Evolutionary conservation across 1,140 invertebrate genomes (phyloP), one percentile per base, ranked within the genome.

Genomic region (Solenopsis invicta): DNA sequence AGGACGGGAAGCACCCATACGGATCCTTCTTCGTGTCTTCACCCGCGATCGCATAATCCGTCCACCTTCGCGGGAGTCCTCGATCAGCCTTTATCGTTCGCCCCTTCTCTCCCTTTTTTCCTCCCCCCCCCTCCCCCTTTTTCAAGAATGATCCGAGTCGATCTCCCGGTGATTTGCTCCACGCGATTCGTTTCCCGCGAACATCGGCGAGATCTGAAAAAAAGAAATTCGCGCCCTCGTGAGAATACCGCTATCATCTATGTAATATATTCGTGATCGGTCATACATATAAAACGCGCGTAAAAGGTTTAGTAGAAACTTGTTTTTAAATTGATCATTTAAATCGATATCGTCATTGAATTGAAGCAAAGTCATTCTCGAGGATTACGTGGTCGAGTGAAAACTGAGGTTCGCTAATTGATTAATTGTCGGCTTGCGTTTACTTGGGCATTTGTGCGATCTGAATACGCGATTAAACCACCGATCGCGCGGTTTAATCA

Each of bases 31-130:
- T 48, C 67, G 85, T 62, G 50, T 74, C 75, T 81, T 81, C 62
- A 34, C 34, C 34, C 75, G 66, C 71, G 50, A 54, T 80, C 87
- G 66, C 71, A 62, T 89, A 88, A 89, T 91, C 88, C 89, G 88
- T 86, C 84, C 87, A 56, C 88, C 69, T 87, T 87, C 76, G 64
- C 90, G 52, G 50, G n/a, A 37, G 52, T 62, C 41, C 37, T 24
- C 78, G 89, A 84, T 89, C 88, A 77, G 86, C 61, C 64, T 91
- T 86, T 84, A 91, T 88, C 88, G 90, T 84, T 84, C 67, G 48
- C 81, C 48, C 61, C 64, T 45, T 5, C 13, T 13, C 2, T 4
- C 59, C 1, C 54, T 5, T 41, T 41, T 4, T 41, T 4, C 9
- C 8, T 10, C 48, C 12, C 21, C 54, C n/a, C n/a, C 2, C 54